A percentile compares a stretch with the other conserved stretches of the same genome.
Evolutionary conservation across 2,888 invertebrate species (phyloP).

Genomic region (Spisula solida): DNA sequence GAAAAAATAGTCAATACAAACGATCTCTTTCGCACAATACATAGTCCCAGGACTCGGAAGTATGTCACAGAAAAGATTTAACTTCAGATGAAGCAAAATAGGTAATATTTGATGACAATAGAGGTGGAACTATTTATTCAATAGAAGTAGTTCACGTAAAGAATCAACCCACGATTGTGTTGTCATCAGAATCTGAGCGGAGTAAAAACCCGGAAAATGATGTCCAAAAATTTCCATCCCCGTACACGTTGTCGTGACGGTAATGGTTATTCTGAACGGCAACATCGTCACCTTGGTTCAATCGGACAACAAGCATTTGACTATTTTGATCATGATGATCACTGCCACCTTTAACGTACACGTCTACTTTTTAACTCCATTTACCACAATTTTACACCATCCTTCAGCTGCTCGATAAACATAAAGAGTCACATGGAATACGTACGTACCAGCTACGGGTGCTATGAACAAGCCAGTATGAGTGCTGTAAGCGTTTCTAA

Average conservation of each 20-base stretch:
- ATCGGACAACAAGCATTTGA: constrained; percentile 17
- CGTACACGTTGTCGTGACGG: constrained; percentile 24
- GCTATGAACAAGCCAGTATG: no score
- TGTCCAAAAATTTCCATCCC: constrained; percentile 1
- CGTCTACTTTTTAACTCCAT: constrained; percentile 26
- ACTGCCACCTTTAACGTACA: constrained; percentile 32
- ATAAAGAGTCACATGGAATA: not conserved
- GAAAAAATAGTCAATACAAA: no score
- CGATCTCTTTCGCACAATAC: no score
- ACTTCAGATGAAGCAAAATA: no score
- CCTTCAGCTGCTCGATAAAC: constrained; percentile 15
- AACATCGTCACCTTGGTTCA: no score
- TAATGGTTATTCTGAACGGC: not conserved
- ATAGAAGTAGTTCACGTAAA: no score
- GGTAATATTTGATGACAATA: no score
- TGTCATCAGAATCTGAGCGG: not conserved
- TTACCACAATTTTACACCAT: constrained; percentile 38
- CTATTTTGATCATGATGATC: constrained; percentile 32
- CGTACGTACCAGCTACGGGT: constrained; percentile 11
- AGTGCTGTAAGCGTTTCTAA: constrained; percentile 7
- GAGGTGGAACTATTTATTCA: no score
- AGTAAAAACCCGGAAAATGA: constrained; percentile 50
- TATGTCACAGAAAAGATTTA: no score
- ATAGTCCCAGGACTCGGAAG: no score
- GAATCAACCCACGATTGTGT: not conserved